These are phyloP conservation scores for Nannospalax galili DNA, from an alignment of 2,113 vertebrate genomes.

Conservation along the genomic window DNA sequence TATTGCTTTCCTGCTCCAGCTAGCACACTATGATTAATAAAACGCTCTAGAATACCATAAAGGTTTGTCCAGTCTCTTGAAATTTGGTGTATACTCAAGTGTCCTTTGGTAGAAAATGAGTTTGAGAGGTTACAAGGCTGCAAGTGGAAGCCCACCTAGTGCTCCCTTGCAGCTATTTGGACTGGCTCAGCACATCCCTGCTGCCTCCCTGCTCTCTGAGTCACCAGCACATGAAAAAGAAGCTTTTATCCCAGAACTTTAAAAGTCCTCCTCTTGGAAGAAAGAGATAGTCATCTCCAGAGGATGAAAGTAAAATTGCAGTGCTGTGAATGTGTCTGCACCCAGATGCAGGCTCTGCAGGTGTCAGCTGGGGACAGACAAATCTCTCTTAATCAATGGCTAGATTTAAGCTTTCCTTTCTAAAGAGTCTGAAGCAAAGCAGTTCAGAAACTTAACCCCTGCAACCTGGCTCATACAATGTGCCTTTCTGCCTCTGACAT, in stretches of 20 bases:
- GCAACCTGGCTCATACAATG: not conserved
- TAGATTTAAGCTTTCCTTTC: slow-evolving; percentile 59
- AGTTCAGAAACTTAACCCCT: slow-evolving; percentile 58
- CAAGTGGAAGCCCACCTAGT: not conserved
- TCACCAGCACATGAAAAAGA: slow-evolving; percentile 55
- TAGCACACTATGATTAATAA: not conserved
- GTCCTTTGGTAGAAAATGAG: not conserved
- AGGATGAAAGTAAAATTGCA: slow-evolving; percentile 61
- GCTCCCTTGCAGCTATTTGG: not conserved
- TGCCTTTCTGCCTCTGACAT: slow-evolving; percentile 53
- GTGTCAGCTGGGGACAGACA: slow-evolving; percentile 55
- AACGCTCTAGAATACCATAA: not conserved
- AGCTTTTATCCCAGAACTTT: slow-evolving; percentile 66
- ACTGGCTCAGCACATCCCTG: not conserved
- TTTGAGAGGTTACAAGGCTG: not conserved
- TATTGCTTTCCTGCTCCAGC: not conserved
- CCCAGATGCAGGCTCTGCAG: slow-evolving; percentile 40
- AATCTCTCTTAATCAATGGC: slow-evolving; percentile 53
- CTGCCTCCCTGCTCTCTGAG: slow-evolving; percentile 58
- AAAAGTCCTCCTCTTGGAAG: slow-evolving; percentile 59
- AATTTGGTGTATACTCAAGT: not conserved
- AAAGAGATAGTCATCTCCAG: slow-evolving; percentile 37
- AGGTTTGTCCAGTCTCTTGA: not conserved
- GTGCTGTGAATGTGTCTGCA: slow-evolving; percentile 21
- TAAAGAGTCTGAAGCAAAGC: slow-evolving; percentile 55